phyloP scores from a whole-genome alignment of 2,113 vertebrate genomes.

The Arvicanthis niloticus region DNA sequence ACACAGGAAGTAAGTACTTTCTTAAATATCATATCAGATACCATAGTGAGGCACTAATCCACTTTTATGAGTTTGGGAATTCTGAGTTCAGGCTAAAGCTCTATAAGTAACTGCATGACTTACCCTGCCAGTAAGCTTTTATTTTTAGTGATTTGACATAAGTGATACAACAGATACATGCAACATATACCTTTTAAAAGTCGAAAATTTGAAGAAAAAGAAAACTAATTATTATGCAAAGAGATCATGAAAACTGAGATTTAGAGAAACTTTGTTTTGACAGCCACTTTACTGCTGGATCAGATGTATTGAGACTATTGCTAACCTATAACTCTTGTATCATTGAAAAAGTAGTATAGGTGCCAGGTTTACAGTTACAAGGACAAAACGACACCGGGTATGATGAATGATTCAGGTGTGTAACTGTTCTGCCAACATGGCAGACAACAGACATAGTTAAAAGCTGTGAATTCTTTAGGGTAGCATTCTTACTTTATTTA shows the following conservation, averaged over 20 bases:
- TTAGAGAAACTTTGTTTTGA: neutral
- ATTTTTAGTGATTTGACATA: slow-evolving; percentile 21
- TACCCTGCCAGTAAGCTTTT: slow-evolving; percentile 35
- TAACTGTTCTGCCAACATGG: neutral
- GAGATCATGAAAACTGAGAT: neutral
- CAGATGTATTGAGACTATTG: neutral
- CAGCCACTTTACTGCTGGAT: neutral
- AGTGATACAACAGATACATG: slow-evolving; percentile 30
- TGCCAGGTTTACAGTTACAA: neutral
- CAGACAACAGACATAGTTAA: neutral
- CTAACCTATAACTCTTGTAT: neutral
- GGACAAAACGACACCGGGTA: neutral
- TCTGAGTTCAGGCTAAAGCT: neutral
- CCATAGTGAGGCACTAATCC: neutral
- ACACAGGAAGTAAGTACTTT: neutral
- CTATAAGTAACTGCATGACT: neutral
- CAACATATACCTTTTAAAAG: neutral
- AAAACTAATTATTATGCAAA: slow-evolving; percentile 35
- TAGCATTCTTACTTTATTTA: neutral
- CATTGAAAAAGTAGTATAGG: neutral
- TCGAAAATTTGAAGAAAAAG: neutral
- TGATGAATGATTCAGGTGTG: neutral
- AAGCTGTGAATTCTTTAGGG: neutral
- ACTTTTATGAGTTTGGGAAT: neutral
- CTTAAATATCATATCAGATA: neutral